Evolutionary conservation across 1,140 invertebrate species (phyloP), one percentile per base, ranked within the genome.

Genomic region (Drosophila kohkoa): DNA sequence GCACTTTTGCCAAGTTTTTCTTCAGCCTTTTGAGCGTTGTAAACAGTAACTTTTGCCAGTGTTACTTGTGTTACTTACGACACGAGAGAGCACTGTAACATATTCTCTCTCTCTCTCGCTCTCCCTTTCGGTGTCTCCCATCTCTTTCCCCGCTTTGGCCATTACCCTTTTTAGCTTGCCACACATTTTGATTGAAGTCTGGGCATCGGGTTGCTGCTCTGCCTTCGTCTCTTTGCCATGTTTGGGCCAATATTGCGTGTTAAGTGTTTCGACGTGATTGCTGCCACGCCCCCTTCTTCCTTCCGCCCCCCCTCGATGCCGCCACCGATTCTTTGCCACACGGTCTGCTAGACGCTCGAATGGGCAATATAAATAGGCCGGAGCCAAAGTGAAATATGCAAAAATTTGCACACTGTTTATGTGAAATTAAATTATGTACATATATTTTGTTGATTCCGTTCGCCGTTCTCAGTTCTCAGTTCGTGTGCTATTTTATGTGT

Each of bases 311-410:
- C 1, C 30, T 3, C 4, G 1, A 15, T 7, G 7, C 13, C 35
- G 0, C 20, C 20, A 25, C 3, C 20, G 20, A 25, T 25, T 25
- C 20, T 25, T 25, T 3, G 0, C 16, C n/a, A 3, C 20, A n/a
- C 11, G 15, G 3, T 45, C 8, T 15, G 15, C 35, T 45, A 67
- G 30, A 46, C 48, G 32, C 77, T 75, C 72, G 65, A 70, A 15
- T 63, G 38, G 57, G 43, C 52, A 52, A 49, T 64, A 81, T 64
- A 79, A 67, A 82, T 82, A 79, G 76, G 71, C 66, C 62, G 58
- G 41, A 16, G 54, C 15, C 55, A 46, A 35, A 43, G 25, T 41
- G 51, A 73, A 64, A 64, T 79, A 66, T 72, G 67, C 63, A 79
- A 77, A 76, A 82, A 69, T 59, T 38, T 75, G 63, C 65, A 63